Conservation (phyloP, 1,140 invertebrate species). For the Hycleus cichorii region DNA sequence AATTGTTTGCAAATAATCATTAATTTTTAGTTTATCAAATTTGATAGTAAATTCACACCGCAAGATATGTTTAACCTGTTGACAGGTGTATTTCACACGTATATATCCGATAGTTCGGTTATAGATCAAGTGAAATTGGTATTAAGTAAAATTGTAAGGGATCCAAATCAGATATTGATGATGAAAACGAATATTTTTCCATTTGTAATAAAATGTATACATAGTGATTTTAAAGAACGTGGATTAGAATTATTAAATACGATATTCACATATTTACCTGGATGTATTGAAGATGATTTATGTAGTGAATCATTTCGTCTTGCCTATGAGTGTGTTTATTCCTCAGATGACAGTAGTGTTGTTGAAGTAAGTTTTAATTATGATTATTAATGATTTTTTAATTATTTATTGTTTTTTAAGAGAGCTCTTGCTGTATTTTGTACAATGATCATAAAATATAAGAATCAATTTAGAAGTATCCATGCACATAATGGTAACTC, state of each 20-base stretch:
- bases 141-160: conserved; percentile 3
- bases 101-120: conserved; percentile 1
- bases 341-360: conserved; percentile 1
- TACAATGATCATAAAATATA: conserved; percentile 5
- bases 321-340: background rate
- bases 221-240: conserved; percentile 1
- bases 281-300: conserved; percentile 2
- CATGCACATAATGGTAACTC: background rate
- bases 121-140: conserved; percentile 5
- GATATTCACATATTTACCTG: conserved; percentile 1
- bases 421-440: conserved; percentile 2
- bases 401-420: background rate
- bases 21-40: no score
- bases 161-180: background rate
- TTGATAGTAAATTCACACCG: no score
- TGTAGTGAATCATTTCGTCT: conserved; percentile 1
- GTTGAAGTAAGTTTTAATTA: background rate
- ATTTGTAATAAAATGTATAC: conserved; percentile 7
- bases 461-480: conserved; percentile 1
- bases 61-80: no score
- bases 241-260: conserved; percentile 8
- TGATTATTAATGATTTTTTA: no score
- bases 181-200: conserved; percentile 2
- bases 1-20: no score
- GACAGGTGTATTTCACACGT: no score